Evolutionary conservation across 2,113 vertebrate genomes (phyloP).

Genomic region (Corydoras maculifer): DNA sequence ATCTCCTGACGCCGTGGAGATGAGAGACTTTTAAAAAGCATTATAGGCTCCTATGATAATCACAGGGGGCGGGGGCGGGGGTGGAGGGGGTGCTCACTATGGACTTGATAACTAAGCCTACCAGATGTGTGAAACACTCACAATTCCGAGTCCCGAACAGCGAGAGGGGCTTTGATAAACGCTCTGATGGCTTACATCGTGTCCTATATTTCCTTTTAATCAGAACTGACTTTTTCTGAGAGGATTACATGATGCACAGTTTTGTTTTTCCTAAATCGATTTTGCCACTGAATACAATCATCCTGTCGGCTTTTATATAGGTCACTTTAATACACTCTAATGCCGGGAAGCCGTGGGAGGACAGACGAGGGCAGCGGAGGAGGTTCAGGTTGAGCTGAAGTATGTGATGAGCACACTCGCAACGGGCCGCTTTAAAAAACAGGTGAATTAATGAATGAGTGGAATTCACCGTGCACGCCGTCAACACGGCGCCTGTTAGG

Average conservation of each 20-base stretch:
- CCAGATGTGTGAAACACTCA: background rate
- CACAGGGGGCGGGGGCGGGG: too few relatives aligned
- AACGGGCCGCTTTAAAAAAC: background rate
- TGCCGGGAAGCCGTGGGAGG: background rate
- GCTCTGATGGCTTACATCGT: background rate
- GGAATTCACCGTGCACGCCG: too few relatives aligned
- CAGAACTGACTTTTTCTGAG: constrained; percentile 18
- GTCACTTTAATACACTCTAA: constrained; percentile 16
- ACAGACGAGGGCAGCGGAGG: background rate
- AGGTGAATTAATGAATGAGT: too few relatives aligned
- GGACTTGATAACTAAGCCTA: background rate
- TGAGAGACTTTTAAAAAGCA: background rate
- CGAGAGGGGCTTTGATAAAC: too few relatives aligned
- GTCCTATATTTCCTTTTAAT: background rate
- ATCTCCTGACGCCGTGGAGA: background rate
- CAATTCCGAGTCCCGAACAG: background rate
- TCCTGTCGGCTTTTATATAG: constrained; percentile 30
- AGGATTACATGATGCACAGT: constrained; percentile 31
- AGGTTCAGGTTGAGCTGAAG: background rate
- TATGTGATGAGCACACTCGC: background rate
- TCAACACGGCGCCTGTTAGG: constrained; percentile 4
- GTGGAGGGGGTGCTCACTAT: background rate
- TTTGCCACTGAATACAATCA: constrained; percentile 32
- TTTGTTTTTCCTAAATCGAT: constrained; percentile 25
- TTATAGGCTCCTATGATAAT: background rate